Evolutionary conservation across 2,888 invertebrate genomes (phyloP).

Genomic region (Sipha maydis): DNA sequence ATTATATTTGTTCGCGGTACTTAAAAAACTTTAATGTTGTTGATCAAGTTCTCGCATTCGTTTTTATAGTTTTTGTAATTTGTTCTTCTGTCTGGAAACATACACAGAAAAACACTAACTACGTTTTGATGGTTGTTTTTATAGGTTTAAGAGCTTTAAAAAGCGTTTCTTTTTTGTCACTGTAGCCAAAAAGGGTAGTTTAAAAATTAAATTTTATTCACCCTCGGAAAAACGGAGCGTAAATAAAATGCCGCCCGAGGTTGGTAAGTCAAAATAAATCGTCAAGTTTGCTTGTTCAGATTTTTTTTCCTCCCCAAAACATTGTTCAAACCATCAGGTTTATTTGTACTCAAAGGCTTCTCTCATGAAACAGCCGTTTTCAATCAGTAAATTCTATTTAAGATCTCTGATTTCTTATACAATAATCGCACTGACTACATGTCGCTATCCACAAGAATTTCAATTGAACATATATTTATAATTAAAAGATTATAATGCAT

Average conservation of each 20-base stretch:
- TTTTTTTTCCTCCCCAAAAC: slow-evolving; percentile 32
- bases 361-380: not conserved
- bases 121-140: slow-evolving; percentile 22
- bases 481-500: too few species aligned
- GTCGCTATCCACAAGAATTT: too few species aligned
- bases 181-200: slow-evolving; percentile 43
- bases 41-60: slow-evolving; percentile 47
- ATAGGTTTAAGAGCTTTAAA: slow-evolving; percentile 35
- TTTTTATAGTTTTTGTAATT: slow-evolving; percentile 38
- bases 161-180: slow-evolving; percentile 35
- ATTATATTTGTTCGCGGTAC: not conserved
- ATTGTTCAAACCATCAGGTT: slow-evolving; percentile 30
- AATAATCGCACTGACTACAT: not conserved
- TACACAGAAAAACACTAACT: slow-evolving; percentile 6
- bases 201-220: slow-evolving; percentile 62
- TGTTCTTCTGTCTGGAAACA: slow-evolving; percentile 6
- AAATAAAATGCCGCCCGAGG: slow-evolving; percentile 59
- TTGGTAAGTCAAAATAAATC: slow-evolving; percentile 59
- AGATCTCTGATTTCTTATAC: not conserved
- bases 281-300: slow-evolving; percentile 57
- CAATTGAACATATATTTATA: too few species aligned
- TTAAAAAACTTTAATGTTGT: slow-evolving; percentile 40
- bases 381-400: slow-evolving; percentile 27
- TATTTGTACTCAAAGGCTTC: not conserved
- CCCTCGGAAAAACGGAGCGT: slow-evolving; percentile 43